These are phyloP conservation scores for Zaprionus capensis DNA, from an alignment of 1,140 invertebrate species.

Conservation along the genomic window DNA sequence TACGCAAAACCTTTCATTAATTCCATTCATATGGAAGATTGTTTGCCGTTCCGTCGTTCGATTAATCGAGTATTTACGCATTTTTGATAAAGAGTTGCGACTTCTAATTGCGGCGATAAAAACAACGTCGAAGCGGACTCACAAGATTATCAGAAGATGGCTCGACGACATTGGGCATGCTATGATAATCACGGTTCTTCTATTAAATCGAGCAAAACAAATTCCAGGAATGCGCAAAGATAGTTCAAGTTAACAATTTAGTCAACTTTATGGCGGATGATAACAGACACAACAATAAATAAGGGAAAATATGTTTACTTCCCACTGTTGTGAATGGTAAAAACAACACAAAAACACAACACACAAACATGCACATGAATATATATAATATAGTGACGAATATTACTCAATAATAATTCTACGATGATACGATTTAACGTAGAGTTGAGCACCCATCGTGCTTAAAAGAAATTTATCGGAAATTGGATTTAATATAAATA, in stretches of 20 bases:
- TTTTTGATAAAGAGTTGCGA: constrained; percentile 10
- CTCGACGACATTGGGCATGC: neutral
- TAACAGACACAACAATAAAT: constrained; percentile 6
- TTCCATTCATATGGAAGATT: neutral
- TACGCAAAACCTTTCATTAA: neutral
- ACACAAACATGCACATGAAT: neutral
- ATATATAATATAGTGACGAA: neutral
- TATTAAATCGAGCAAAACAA: constrained; percentile 22
- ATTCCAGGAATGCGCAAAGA: constrained; percentile 17
- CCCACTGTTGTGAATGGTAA: neutral
- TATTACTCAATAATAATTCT: neutral
- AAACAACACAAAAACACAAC: neutral
- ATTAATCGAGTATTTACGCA: constrained; percentile 18
- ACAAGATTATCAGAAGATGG: constrained; percentile 23
- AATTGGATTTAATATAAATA: neutral
- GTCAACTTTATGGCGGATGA: constrained; percentile 1
- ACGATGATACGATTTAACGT: neutral
- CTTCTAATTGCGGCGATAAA: constrained; percentile 25
- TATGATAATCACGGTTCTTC: constrained; percentile 25
- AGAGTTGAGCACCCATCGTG: neutral
- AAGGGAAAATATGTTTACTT: neutral
- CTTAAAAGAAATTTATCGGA: no score
- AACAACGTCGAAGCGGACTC: neutral
- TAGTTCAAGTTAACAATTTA: neutral
- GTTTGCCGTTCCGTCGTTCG: neutral